These are phyloP conservation scores for Pelvicachromis taeniatus DNA, from an alignment of 2,113 vertebrate genomes.

Conservation along the genomic window DNA sequence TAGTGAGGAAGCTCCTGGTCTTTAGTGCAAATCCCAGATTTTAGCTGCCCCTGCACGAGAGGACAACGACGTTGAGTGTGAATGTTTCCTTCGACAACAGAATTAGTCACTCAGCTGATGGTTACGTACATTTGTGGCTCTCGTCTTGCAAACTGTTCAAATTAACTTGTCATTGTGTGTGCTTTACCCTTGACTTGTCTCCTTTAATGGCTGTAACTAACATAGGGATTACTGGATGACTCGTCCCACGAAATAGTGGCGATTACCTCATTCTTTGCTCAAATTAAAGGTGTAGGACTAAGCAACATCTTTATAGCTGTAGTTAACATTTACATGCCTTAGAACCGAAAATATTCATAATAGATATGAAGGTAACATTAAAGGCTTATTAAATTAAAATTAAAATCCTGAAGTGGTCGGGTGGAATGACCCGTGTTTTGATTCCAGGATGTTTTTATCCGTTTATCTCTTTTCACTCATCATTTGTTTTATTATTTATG, in stretches of 20 bases:
- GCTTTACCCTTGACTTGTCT: too few species aligned
- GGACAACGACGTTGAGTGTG: neutral
- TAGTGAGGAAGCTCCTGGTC: conserved; percentile 69
- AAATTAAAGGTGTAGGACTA: fast-evolving
- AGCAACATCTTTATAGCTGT: neutral
- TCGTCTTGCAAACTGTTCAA: neutral
- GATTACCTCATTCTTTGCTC: neutral
- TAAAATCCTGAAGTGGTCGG: fast-evolving
- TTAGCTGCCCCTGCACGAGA: conserved; percentile 75
- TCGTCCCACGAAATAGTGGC: neutral
- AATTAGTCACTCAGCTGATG: neutral
- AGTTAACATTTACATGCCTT: neutral
- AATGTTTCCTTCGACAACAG: neutral
- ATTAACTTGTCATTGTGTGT: too few species aligned
- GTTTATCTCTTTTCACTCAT: neutral
- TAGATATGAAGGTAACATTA: fast-evolving
- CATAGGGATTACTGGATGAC: neutral
- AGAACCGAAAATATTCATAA: neutral
- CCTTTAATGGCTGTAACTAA: neutral
- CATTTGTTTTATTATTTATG: neutral
- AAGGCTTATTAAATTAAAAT: fast-evolving
- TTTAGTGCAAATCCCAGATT: conserved; percentile 79
- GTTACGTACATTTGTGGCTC: neutral
- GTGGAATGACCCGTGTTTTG: neutral
- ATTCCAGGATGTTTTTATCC: neutral